Base-by-base conservation (phyloP, 2,113 vertebrate species). In the Spheniscus mendiculus region DNA sequence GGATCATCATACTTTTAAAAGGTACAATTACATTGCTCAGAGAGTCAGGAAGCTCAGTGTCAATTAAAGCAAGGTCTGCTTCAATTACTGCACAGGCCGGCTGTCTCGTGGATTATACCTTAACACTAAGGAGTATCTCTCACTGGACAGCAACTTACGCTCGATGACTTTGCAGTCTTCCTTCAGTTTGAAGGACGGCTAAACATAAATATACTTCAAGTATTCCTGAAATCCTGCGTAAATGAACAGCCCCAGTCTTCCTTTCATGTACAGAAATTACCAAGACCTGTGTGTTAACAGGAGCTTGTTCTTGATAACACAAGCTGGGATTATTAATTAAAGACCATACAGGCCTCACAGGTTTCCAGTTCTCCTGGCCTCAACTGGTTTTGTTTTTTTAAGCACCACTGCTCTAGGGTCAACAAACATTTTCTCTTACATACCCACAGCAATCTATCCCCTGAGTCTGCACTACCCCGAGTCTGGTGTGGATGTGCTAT, bases 201-300 rank as follows among this genome's bases (percentile, higher is more conserved):
- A 10, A 20, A 15, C 32, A 25, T 0, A 27, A 61, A 50, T 0
- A 12, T 7, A 21, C 1, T 5, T 3, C 44, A 12, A 12, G 7
- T 3, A 23, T 14, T 32, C 29, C 78, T 6, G 1, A 70, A 58
- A 16, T 4, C 26, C 30, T 2, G 2, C 5, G 3, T 1, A 59
- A 67, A 23, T 3, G 2, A 49, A 22, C 9, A 10, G 21, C 2
- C 30, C 58, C 42, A 23, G 12, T 3, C 45, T 6, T 40, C 7
- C 25, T 4, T 40, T 4, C 12, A 0, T 0, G 4, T 5, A 17
- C 58, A 66, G 27, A 30, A 66, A 18, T 17, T 2, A 45, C 15
- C 12, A 32, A 45, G 11, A 16, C 25, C n/a, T 1, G 3, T 5
- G 40, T 32, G 38, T 0, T 8, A 49, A 25, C 34, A 44, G 49